Percentiles rank a stretch among this genome's conserved stretches.
phyloP scores from a whole-genome alignment of 2,888 invertebrate genomes.

The Cosmia pyralina region DNA sequence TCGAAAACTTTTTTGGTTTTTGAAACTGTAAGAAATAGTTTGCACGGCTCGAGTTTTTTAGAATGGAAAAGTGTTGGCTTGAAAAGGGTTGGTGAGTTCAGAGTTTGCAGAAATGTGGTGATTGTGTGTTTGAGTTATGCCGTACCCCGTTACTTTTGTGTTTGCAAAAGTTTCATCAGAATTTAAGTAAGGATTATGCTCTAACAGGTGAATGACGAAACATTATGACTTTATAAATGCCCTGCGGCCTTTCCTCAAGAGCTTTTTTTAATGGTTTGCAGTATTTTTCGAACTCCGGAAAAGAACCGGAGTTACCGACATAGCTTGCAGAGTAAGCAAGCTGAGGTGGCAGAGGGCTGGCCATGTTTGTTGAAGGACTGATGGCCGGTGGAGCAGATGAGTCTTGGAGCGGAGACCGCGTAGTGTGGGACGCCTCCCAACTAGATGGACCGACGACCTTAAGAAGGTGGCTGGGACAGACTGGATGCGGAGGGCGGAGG shows the following conservation, averaged over 20 bases:
- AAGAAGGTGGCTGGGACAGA: no score
- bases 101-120: constrained; percentile 46
- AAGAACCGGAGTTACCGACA: no score
- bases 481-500: no score
- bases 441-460: no score
- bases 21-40: constrained; percentile 72
- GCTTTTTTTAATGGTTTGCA: no score
- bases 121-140: constrained; percentile 33
- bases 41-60: constrained; percentile 57
- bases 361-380: no score
- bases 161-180: constrained; percentile 10
- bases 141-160: constrained; percentile 5
- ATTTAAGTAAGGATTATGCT: background rate
- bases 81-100: constrained; percentile 36
- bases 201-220: background rate
- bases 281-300: background rate
- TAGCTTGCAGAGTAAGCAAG: no score
- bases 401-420: no score
- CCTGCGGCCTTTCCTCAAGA: background rate
- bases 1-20: constrained; percentile 79
- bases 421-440: no score
- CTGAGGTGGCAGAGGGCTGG: no score
- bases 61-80: constrained; percentile 47
- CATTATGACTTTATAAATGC: background rate
- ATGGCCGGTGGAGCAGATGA: no score